Evolutionary conservation across 2,113 vertebrate genomes (phyloP).

Genomic region (Numenius arquata): DNA sequence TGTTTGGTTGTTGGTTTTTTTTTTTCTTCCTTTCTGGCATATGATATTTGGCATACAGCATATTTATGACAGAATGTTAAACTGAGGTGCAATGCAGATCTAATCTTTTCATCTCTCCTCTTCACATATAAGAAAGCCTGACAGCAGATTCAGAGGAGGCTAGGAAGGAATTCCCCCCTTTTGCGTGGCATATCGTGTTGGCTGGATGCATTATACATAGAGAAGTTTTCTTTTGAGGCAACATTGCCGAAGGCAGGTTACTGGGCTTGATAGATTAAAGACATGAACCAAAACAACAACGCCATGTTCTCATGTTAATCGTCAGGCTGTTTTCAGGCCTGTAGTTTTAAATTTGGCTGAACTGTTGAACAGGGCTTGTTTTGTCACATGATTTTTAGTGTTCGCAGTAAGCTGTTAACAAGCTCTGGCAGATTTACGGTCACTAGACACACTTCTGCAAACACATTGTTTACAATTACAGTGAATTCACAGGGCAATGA

Average conservation of each 20-base stretch:
- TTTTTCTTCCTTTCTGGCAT: background rate
- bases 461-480: constrained; percentile 54
- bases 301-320: constrained; percentile 55
- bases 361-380: constrained; percentile 42
- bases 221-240: constrained; percentile 49
- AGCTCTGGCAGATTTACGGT: constrained; percentile 64
- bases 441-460: constrained; percentile 62
- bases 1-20: background rate
- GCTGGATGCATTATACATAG: constrained; percentile 3
- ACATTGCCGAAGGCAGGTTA: constrained; percentile 62
- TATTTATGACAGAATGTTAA: constrained; percentile 49
- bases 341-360: constrained; percentile 54
- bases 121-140: constrained; percentile 14
- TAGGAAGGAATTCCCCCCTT: background rate
- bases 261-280: constrained; percentile 70
- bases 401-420: constrained; percentile 60
- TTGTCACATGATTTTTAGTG: constrained; percentile 56
- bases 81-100: constrained; percentile 36
- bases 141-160: constrained; percentile 33
- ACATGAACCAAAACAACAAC: constrained; percentile 58
- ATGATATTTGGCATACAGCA: constrained; percentile 41
- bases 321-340: constrained; percentile 63
- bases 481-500: constrained; percentile 43
- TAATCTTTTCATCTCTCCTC: constrained; percentile 29
- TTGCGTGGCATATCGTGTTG: background rate